Conservation (phyloP, 2,113 vertebrate species). For the Clarias magur region DNA sequence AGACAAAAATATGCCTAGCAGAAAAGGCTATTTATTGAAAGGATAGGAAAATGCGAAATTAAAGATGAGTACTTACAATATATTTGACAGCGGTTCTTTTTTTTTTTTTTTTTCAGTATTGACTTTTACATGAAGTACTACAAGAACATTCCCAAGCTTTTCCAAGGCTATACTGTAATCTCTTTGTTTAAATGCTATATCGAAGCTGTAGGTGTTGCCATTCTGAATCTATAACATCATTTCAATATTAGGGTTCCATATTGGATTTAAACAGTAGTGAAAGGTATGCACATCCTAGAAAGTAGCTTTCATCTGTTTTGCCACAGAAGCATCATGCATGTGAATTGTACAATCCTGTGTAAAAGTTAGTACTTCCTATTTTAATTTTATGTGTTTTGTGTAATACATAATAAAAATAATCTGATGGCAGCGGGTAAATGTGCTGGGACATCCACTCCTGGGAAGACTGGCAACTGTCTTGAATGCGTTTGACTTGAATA, state of each 20-base stretch:
- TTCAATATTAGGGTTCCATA: too few relatives aligned
- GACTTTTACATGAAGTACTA: background rate
- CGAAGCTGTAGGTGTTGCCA: background rate
- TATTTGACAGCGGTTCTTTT: background rate
- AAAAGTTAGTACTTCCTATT: too few relatives aligned
- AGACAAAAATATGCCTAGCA: background rate
- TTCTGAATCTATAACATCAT: background rate
- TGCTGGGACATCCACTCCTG: too few relatives aligned
- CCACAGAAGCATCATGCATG: too few relatives aligned
- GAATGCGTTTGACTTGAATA: too few relatives aligned
- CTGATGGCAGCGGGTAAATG: too few relatives aligned
- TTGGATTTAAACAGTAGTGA: background rate
- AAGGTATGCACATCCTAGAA: too few relatives aligned
- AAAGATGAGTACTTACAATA: background rate
- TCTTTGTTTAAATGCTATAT: background rate
- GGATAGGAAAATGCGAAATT: background rate
- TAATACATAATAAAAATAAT: too few relatives aligned
- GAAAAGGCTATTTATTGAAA: background rate
- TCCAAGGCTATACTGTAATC: background rate
- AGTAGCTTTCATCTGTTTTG: too few relatives aligned
- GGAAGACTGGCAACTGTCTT: too few relatives aligned
- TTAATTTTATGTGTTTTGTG: too few relatives aligned
- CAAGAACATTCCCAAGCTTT: background rate
- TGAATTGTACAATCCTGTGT: too few relatives aligned
- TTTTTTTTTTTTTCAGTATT: background rate